Evolutionary conservation across 1,140 invertebrate species (phyloP).

Genomic region (Periplaneta americana): DNA sequence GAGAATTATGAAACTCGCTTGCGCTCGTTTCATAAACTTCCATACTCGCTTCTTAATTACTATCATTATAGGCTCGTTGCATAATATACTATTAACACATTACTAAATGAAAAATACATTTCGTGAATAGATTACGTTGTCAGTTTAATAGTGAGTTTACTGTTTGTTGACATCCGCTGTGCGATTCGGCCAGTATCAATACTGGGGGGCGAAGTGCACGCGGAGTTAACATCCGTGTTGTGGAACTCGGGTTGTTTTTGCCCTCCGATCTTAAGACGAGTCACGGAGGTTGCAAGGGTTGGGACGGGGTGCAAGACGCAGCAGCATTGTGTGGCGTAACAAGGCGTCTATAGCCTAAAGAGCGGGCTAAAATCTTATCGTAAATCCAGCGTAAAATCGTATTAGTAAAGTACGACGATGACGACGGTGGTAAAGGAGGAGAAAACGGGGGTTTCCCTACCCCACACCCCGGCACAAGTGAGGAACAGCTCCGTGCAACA

Average conservation of each 20-base stretch:
- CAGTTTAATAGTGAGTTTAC: too few species aligned
- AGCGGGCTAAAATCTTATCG: constrained; percentile 11
- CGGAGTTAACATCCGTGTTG: constrained; percentile 13
- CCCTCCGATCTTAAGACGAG: constrained; percentile 39
- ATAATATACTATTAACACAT: too few species aligned
- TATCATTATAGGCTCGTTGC: too few species aligned
- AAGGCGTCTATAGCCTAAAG: constrained; percentile 15
- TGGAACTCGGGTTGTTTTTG: constrained; percentile 40
- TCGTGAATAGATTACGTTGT: too few species aligned
- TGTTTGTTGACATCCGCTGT: too few species aligned
- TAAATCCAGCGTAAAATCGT: constrained; percentile 47
- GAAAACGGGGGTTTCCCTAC: not conserved
- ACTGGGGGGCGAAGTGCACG: too few species aligned
- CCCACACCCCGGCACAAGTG: not conserved
- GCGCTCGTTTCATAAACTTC: too few species aligned
- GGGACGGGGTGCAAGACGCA: constrained; percentile 7
- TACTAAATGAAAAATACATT: too few species aligned
- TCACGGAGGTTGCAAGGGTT: constrained; percentile 30
- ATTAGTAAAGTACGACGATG: constrained; percentile 30
- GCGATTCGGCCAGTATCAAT: too few species aligned
- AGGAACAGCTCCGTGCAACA: not conserved
- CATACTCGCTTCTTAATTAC: too few species aligned
- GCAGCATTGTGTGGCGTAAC: constrained; percentile 3
- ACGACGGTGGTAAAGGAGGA: not conserved
- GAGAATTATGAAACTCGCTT: too few species aligned